A percentile compares a stretch with the other conserved stretches of the same genome.
These are phyloP conservation scores for Stomatorhinus ivindoensis DNA, from an alignment of 2,113 vertebrate species.

Conservation along the genomic window DNA sequence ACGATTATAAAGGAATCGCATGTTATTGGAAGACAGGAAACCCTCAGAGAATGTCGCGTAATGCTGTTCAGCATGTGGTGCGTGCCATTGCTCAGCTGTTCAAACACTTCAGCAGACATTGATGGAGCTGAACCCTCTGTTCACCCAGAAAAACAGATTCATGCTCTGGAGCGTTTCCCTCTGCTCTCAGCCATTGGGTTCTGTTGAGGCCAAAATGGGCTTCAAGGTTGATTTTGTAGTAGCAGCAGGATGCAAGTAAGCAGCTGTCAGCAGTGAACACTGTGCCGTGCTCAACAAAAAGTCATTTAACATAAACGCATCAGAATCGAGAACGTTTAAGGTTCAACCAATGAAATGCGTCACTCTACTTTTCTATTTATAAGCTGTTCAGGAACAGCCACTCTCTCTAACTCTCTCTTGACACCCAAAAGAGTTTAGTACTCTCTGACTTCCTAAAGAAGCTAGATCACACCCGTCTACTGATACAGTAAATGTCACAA, in stretches of 20 bases:
- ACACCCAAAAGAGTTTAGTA: neutral
- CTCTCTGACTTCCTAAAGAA: neutral
- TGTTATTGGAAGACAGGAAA: neutral
- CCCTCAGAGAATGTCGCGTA: neutral
- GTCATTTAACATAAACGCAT: neutral
- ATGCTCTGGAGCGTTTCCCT: neutral
- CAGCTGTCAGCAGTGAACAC: neutral
- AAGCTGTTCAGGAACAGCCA: neutral
- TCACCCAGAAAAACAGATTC: neutral
- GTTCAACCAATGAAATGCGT: neutral
- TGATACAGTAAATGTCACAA: no score
- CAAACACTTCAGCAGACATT: neutral
- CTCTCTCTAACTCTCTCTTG: neutral
- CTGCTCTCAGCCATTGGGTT: neutral
- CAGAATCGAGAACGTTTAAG: neutral
- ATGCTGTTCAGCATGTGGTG: neutral
- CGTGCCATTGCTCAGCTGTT: neutral
- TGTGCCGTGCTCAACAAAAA: neutral
- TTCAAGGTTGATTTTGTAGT: neutral
- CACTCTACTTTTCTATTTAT: neutral
- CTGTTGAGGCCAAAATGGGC: neutral
- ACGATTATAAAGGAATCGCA: neutral
- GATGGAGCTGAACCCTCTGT: conserved; percentile 1
- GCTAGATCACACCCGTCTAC: neutral
- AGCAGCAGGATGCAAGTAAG: neutral